These are phyloP conservation scores for Peromyscus californicus DNA, from an alignment of 2,113 vertebrate species.

Conservation along the genomic window DNA sequence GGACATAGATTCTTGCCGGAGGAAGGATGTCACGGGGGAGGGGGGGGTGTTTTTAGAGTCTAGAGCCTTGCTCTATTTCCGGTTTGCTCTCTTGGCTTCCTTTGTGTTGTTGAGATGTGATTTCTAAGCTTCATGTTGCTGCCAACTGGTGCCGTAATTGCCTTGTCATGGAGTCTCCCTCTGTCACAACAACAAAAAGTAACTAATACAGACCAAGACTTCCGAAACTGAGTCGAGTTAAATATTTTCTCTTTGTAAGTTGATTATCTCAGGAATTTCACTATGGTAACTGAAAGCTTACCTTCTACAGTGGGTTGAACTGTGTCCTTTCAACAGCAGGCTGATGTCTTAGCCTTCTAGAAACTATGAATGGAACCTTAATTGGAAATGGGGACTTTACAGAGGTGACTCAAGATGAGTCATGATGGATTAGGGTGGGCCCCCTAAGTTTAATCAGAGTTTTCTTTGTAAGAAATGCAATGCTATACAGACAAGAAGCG, in stretches of 20 bases:
- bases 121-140: neutral
- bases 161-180: neutral
- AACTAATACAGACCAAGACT: neutral
- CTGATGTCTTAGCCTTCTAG: neutral
- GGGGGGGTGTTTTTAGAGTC: neutral
- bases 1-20: neutral
- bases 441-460: neutral
- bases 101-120: neutral
- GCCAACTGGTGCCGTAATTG: neutral
- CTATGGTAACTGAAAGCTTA: neutral
- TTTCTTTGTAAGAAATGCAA: neutral
- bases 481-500: neutral
- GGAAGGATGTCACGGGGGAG: neutral
- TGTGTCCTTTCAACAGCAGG: neutral
- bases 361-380: neutral
- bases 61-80: neutral
- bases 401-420: neutral
- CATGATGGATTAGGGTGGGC: neutral
- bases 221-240: neutral
- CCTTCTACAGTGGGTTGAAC: neutral
- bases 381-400: constrained; percentile 3
- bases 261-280: neutral
- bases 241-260: neutral
- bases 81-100: neutral
- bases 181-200: neutral